Percentiles rank a stretch among this genome's conserved stretches.
phyloP scores from a whole-genome alignment of 2,113 vertebrate species.

The Dermatemys mawii region DNA sequence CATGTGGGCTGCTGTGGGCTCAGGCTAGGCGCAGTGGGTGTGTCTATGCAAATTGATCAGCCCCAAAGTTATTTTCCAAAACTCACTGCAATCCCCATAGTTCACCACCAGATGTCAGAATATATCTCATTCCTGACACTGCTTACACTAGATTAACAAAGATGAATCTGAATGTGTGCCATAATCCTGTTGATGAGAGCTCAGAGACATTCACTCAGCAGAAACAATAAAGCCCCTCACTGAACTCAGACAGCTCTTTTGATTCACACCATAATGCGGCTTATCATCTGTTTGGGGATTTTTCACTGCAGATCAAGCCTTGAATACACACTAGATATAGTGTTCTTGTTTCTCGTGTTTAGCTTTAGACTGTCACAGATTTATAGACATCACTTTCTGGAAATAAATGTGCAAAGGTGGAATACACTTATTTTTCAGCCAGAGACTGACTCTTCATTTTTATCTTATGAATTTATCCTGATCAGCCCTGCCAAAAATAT shows the following conservation, averaged over 20 bases:
- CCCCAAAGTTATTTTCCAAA: no score
- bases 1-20: no score
- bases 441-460: not conserved
- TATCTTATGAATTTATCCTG: not conserved
- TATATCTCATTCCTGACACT: no score
- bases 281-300: not conserved
- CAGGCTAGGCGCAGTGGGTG: no score
- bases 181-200: not conserved
- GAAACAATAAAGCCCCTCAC: not conserved
- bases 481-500: not conserved
- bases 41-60: no score
- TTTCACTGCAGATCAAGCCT: not conserved
- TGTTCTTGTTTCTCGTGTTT: rapidly evolving
- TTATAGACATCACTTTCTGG: rapidly evolving
- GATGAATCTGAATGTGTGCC: not conserved
- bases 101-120: no score
- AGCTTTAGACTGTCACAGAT: not conserved
- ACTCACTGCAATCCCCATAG: no score
- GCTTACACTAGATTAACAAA: not conserved
- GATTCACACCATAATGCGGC: not conserved
- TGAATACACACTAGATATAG: rapidly evolving
- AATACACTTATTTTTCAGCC: not conserved
- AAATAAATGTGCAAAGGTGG: not conserved
- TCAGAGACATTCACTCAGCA: not conserved
- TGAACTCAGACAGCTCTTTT: not conserved